Conservation (phyloP, 1,140 invertebrate species). For the Parasteatoda tepidariorum region DNA sequence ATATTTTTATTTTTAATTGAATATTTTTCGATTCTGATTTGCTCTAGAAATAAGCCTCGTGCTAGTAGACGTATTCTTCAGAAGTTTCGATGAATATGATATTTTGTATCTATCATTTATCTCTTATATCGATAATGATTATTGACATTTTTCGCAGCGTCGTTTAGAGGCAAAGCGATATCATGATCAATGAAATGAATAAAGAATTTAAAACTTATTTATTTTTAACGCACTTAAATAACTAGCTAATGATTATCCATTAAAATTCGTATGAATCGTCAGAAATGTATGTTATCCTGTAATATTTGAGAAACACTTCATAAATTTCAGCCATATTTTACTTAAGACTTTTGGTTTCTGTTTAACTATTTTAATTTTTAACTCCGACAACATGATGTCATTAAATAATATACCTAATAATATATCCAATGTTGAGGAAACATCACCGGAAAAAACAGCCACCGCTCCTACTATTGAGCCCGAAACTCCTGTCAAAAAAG, state of each 20-base stretch:
- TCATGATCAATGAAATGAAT: too few relatives aligned
- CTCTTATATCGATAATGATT: constrained; percentile 51
- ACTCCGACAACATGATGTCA: constrained; percentile 19
- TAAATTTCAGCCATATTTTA: constrained; percentile 51
- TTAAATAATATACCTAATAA: constrained; percentile 18
- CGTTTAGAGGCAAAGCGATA: not conserved
- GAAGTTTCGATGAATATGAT: constrained; percentile 51
- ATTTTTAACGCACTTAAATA: too few relatives aligned
- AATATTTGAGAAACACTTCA: too few relatives aligned
- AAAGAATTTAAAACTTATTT: too few relatives aligned
- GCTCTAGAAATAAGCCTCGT: too few relatives aligned
- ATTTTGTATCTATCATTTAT: constrained; percentile 40
- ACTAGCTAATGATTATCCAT: too few relatives aligned
- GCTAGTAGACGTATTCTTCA: constrained; percentile 39
- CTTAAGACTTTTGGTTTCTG: not conserved
- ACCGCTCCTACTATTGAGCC: not conserved
- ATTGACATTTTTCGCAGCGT: constrained; percentile 55
- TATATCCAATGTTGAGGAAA: constrained; percentile 10
- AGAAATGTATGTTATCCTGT: too few relatives aligned
- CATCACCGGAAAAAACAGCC: not conserved
- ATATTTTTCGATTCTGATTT: too few relatives aligned
- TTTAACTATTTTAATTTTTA: not conserved
- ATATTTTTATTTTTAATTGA: too few relatives aligned
- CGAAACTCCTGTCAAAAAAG: constrained; percentile 41
- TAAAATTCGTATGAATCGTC: too few relatives aligned